These are phyloP conservation scores for Hyperoplus immaculatus DNA, from an alignment of 2,797 vertebrate genomes.

Conservation along the genomic window DNA sequence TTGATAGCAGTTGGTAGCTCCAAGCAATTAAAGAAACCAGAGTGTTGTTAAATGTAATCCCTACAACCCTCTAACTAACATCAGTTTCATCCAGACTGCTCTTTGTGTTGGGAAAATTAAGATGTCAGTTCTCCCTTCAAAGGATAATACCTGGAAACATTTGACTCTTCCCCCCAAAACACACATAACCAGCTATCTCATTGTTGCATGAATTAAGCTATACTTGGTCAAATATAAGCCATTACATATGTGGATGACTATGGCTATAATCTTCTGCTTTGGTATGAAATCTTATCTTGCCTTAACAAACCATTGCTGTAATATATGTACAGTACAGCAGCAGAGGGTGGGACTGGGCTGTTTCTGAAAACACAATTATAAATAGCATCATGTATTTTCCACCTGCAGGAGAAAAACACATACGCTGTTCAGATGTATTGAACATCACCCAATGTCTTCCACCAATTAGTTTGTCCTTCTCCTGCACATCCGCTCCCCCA, in stretches of 20 bases:
- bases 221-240: constrained; percentile 40
- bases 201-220: constrained; percentile 58
- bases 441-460: constrained; percentile 61
- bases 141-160: constrained; percentile 34
- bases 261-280: constrained; percentile 1
- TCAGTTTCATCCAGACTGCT: constrained; percentile 9
- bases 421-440: constrained; percentile 54
- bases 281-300: constrained; percentile 28
- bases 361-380: constrained; percentile 28
- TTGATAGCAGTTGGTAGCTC: background rate
- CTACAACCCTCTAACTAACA: constrained; percentile 12
- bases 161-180: background rate
- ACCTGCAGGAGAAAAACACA: constrained; percentile 42
- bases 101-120: constrained; percentile 13
- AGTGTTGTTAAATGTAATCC: constrained; percentile 26
- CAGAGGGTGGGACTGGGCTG: constrained; percentile 27
- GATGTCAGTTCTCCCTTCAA: constrained; percentile 12
- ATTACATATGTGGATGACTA: constrained; percentile 18
- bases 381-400: constrained; percentile 22
- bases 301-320: constrained; percentile 42
- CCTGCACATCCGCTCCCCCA: background rate
- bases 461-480: constrained; percentile 65
- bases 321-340: constrained; percentile 27
- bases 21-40: constrained; percentile 4
- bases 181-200: constrained; percentile 54